Evolutionary conservation across 2,113 vertebrate genomes (phyloP), one percentile per base, ranked within the genome.

Genomic region (Ophiodon elongatus): DNA sequence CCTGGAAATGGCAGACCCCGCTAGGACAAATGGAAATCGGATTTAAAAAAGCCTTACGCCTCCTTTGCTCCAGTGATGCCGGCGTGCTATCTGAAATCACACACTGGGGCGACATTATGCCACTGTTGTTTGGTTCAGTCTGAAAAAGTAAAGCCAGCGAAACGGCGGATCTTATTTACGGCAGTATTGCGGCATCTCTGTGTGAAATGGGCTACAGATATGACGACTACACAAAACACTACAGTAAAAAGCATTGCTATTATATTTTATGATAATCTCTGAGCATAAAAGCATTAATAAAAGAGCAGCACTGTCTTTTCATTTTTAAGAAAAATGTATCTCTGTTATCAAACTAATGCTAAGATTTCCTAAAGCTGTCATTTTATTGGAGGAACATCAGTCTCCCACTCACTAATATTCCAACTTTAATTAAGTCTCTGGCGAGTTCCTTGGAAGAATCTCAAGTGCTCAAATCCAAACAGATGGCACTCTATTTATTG

Each of bases 371-470:
- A 68, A 65, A 59, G 41, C 75, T 81, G 79, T 85, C 85, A 73
- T 88, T 89, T 84, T 73, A 81, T 73, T 84, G 87, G 80, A 85
- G 72, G 37, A 91, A 80, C 86, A 84, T 84, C 79, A 82, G 77
- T 88, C 73, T 86, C 57, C 67, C 29, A 67, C 86, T 88, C 59
- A 73, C 79, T 80, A 88, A 92, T 86, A 90, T 85, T 86, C 84
- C 81, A 85, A 85, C 89, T 93, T 94, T 95, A 95, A 95, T 94
- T 90, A 91, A 91, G 93, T 92, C 94, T 92, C 94, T 60, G 64
- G 89, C 89, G 93, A 88, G 41, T 87, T 85, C 76, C 75, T 86
- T 89, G 85, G 86, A 91, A 76, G 76, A 87, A 84, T 85, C 84
- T 91, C 90, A 80, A 85, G 83, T 82, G 88, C 83, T 89, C 76